Conservation (phyloP, 1,140 invertebrate genomes). For the Pseudomyrmex dendroicus region DNA sequence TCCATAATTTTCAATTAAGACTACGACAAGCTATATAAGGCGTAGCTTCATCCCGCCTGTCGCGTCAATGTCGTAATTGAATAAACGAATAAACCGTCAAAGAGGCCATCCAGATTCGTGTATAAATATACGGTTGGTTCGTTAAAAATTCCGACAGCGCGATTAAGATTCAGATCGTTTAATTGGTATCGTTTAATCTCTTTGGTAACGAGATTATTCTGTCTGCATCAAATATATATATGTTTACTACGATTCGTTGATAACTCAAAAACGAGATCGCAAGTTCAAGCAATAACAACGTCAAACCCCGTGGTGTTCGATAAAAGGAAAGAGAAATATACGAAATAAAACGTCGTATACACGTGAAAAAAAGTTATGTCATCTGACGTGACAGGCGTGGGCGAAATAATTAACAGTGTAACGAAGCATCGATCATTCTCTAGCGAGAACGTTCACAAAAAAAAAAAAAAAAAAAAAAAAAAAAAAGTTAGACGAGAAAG, state of each 20-base stretch:
- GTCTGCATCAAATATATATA: slow-evolving; percentile 36
- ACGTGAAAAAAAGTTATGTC: background rate
- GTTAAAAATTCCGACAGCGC: slow-evolving; percentile 48
- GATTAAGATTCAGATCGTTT: slow-evolving; percentile 49
- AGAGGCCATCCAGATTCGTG: background rate
- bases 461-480: background rate
- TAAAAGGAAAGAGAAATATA: background rate
- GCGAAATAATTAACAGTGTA: background rate
- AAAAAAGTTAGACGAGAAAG: background rate
- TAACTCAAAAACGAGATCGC: background rate
- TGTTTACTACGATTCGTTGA: slow-evolving; percentile 8
- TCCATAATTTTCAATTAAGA: slow-evolving; percentile 17
- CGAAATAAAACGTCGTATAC: background rate
- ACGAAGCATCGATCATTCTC: background rate
- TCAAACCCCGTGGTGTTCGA: background rate
- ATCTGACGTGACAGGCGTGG: background rate
- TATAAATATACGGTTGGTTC: background rate
- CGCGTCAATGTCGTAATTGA: slow-evolving; percentile 34
- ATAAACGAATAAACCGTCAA: slow-evolving; percentile 9
- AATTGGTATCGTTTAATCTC: slow-evolving; percentile 40
- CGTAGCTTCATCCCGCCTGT: background rate
- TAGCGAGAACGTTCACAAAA: background rate
- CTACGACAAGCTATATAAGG: background rate
- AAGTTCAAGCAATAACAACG: slow-evolving; percentile 23
- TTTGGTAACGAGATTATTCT: slow-evolving; percentile 17